A percentile compares a stretch with the other conserved stretches of the same genome.
Evolutionary conservation across 2,888 invertebrate genomes (phyloP).

Genomic region (Octodonta nipae): DNA sequence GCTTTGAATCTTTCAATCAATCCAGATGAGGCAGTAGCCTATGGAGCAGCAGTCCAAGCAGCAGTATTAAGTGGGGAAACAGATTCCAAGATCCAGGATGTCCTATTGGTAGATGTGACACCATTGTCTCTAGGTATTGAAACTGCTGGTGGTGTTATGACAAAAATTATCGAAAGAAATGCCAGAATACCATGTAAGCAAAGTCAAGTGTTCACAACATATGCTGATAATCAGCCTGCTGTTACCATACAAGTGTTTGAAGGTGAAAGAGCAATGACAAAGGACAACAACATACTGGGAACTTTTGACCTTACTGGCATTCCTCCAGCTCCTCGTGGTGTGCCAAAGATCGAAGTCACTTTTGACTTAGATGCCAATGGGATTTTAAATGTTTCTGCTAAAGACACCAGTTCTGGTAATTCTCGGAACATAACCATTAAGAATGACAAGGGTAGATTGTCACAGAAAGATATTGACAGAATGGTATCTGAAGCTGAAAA

Average conservation of each 20-base stretch:
- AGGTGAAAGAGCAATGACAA: constrained; percentile 70
- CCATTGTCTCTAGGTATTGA: constrained; percentile 62
- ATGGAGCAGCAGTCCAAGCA: constrained; percentile 32
- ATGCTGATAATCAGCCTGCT: constrained; percentile 52
- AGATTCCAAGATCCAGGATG: constrained; percentile 60
- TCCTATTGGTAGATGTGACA: constrained; percentile 54
- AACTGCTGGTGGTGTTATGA: constrained; percentile 69
- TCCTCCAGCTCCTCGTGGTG: constrained; percentile 55
- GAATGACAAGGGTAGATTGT: constrained; percentile 68
- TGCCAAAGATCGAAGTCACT: constrained; percentile 56
- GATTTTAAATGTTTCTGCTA: constrained; percentile 46
- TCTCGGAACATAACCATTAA: constrained; percentile 65
- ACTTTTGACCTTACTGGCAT: constrained; percentile 54
- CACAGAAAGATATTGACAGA: constrained; percentile 68
- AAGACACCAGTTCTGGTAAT: constrained; percentile 48
- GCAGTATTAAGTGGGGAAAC: constrained; percentile 33
- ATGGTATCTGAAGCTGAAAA: constrained; percentile 64
- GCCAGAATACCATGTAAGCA: constrained; percentile 42
- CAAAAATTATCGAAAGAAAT: constrained; percentile 44
- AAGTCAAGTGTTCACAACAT: constrained; percentile 47
- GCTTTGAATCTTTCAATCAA: constrained; percentile 30
- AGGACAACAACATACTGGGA: constrained; percentile 58
- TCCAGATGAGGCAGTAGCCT: constrained; percentile 32
- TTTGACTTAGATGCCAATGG: constrained; percentile 65
- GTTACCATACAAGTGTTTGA: constrained; percentile 49